phyloP scores from a whole-genome alignment of 2,113 vertebrate genomes.

The Anhinga rufa region DNA sequence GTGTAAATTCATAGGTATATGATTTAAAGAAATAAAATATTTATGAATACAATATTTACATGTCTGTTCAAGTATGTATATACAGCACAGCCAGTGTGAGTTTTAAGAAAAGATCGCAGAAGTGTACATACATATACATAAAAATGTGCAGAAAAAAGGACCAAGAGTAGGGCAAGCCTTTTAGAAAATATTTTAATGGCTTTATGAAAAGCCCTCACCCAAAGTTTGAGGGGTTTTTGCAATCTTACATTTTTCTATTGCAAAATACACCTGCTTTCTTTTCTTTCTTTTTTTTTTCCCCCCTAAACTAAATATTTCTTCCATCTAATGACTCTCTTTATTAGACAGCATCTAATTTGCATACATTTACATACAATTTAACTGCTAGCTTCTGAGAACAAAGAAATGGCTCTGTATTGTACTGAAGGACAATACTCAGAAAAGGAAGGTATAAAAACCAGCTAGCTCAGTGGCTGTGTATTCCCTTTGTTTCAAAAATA shows the following conservation, averaged over 20 bases:
- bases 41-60: background rate
- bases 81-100: background rate
- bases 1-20: background rate
- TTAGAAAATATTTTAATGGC: constrained; percentile 73
- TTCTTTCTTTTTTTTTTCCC: constrained; percentile 37
- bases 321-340: constrained; percentile 87
- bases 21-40: background rate
- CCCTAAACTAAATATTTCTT: constrained; percentile 84
- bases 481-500: constrained; percentile 80
- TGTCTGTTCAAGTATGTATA: background rate
- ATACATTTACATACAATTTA: constrained; percentile 88
- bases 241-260: constrained; percentile 74
- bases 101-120: background rate
- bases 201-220: constrained; percentile 66
- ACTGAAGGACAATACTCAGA: constrained; percentile 80
- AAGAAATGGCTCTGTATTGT: constrained; percentile 82
- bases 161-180: constrained; percentile 58
- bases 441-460: constrained; percentile 79
- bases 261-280: constrained; percentile 81
- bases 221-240: constrained; percentile 71
- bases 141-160: constrained; percentile 55
- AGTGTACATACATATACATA: background rate
- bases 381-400: constrained; percentile 84
- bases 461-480: constrained; percentile 73
- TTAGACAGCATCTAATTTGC: constrained; percentile 86